Percentiles rank a stretch among this genome's conserved stretches.
Evolutionary conservation across 2,888 invertebrate species (phyloP).

Genomic region (Apodemia hepburni): DNA sequence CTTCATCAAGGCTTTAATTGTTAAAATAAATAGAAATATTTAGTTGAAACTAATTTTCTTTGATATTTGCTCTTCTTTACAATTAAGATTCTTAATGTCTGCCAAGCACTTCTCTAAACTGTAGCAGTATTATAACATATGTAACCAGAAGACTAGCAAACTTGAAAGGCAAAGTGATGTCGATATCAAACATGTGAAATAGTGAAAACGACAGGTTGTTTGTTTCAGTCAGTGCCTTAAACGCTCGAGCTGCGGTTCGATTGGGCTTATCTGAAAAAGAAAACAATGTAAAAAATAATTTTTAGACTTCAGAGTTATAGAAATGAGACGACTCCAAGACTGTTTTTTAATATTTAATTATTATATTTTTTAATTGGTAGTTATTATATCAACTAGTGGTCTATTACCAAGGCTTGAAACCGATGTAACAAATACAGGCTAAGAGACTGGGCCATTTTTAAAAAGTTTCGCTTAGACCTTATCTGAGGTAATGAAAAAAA

Average conservation of each 20-base stretch:
- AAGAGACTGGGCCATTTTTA: too few relatives aligned
- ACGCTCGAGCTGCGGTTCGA: slow-evolving; percentile 12
- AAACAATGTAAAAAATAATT: background rate
- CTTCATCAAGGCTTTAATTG: too few relatives aligned
- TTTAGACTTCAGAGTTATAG: background rate
- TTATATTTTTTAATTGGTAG: too few relatives aligned
- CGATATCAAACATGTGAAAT: slow-evolving; percentile 14
- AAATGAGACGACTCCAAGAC: background rate
- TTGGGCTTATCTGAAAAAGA: slow-evolving; percentile 8
- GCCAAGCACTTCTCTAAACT: slow-evolving; percentile 15
- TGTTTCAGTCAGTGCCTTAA: slow-evolving; percentile 15
- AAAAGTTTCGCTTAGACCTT: too few relatives aligned
- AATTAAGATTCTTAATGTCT: background rate
- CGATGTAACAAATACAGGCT: too few relatives aligned
- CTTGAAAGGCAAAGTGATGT: slow-evolving; percentile 16
- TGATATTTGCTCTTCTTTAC: background rate
- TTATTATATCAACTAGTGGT: background rate
- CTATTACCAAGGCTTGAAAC: too few relatives aligned
- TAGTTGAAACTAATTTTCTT: too few relatives aligned
- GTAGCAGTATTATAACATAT: slow-evolving; percentile 16
- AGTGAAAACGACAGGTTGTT: slow-evolving; percentile 13
- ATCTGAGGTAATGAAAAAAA: too few relatives aligned
- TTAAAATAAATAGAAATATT: too few relatives aligned
- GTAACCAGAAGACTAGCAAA: slow-evolving; percentile 12
- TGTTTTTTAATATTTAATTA: too few relatives aligned